Conservation (phyloP, 1,140 invertebrate species). For the Bombus turneri region DNA sequence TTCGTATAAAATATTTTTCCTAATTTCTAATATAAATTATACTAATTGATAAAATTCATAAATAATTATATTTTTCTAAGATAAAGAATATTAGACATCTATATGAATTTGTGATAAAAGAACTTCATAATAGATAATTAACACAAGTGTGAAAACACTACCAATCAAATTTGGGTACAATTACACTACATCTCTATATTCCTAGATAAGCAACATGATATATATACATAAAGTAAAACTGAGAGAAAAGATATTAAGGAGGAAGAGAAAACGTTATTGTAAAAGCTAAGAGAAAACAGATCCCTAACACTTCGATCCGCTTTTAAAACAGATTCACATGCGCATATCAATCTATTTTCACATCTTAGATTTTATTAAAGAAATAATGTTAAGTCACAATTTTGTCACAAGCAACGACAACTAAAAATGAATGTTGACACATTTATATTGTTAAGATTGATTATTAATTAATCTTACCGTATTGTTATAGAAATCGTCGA, state of each 20-base stretch:
- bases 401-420: too few species aligned
- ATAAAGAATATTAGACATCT: neutral
- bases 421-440: neutral
- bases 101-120: neutral
- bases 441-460: neutral
- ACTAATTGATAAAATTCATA: neutral
- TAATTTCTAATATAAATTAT: neutral
- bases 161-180: neutral
- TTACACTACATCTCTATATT: neutral
- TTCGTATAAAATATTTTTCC: neutral
- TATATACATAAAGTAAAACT: neutral
- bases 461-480: slow-evolving; percentile 1
- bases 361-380: neutral
- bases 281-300: neutral
- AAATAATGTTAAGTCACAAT: neutral
- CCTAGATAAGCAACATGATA: neutral
- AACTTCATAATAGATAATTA: too few species aligned
- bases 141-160: too few species aligned
- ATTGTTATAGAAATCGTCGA: too few species aligned
- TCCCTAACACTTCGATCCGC: neutral
- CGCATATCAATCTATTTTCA: neutral
- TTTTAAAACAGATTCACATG: neutral
- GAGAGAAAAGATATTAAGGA: neutral
- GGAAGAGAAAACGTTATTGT: neutral
- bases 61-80: neutral